Percentiles rank a stretch among this genome's conserved stretches.
phyloP scores from a whole-genome alignment of 2,113 vertebrate species.

The Rana temporaria region DNA sequence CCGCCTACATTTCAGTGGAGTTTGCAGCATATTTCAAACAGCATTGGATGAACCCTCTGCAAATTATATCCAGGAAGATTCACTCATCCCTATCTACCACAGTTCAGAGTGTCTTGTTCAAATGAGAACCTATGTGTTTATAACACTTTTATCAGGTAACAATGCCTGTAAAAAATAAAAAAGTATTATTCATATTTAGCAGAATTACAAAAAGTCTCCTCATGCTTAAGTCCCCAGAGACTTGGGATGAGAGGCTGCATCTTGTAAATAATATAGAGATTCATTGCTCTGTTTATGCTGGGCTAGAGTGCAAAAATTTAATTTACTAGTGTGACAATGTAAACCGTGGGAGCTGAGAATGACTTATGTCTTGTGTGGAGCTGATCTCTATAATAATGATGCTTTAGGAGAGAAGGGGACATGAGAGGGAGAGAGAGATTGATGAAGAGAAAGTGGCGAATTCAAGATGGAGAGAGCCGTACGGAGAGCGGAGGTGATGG shows the following conservation, averaged over 20 bases:
- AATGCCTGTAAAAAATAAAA: not conserved
- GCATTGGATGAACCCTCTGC: no score
- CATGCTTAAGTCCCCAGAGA: not conserved
- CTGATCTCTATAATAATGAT: conserved; percentile 44
- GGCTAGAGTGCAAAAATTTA: conserved; percentile 46
- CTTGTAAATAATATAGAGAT: conserved; percentile 51
- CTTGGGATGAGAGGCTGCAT: conserved; percentile 33
- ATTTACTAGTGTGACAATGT: conserved; percentile 46
- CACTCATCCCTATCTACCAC: no score
- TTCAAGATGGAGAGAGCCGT: conserved; percentile 1
- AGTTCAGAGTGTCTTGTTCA: no score
- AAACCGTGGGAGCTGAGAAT: conserved; percentile 46
- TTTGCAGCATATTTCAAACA: no score
- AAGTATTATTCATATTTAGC: conserved; percentile 6
- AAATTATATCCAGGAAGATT: no score
- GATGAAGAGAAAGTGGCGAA: not conserved
- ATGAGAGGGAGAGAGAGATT: conserved; percentile 28
- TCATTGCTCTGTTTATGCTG: conserved; percentile 47
- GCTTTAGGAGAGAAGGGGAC: conserved; percentile 42
- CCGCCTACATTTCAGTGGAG: no score
- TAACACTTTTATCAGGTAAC: not conserved
- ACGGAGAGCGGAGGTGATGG: not conserved
- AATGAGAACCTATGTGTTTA: not conserved
- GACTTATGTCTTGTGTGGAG: conserved; percentile 42
- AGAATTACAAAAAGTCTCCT: not conserved